Evolutionary conservation across 2,113 vertebrate species (phyloP).

Genomic region (Anas platyrhynchos): DNA sequence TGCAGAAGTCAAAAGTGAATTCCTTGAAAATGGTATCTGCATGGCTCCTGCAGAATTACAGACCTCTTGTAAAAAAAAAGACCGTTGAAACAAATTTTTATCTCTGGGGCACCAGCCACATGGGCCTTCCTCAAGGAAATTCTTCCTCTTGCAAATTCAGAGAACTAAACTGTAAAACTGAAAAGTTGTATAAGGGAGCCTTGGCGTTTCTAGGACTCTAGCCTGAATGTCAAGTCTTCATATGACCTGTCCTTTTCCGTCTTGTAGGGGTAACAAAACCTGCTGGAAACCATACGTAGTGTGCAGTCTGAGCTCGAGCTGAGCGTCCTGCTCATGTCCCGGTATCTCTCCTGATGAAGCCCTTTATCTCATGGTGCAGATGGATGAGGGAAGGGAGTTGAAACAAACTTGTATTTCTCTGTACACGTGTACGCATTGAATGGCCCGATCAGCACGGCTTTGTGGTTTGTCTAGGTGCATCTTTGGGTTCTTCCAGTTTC

Average conservation of each 20-base stretch:
- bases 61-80: background rate
- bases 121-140: background rate
- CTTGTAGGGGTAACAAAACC: background rate
- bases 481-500: background rate
- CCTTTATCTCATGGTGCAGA: background rate
- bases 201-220: background rate
- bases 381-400: background rate
- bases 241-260: background rate
- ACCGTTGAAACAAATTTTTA: background rate
- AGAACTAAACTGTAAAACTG: background rate
- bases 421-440: accelerated
- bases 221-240: background rate
- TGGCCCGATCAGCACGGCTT: background rate
- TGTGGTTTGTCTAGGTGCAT: background rate
- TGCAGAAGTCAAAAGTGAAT: background rate
- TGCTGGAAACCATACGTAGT: background rate
- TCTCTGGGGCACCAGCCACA: background rate
- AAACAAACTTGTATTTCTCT: background rate
- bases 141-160: background rate
- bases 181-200: background rate
- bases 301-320: background rate
- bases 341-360: background rate
- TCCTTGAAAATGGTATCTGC: background rate
- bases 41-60: background rate
- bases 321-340: background rate